Percentiles rank a stretch among this genome's conserved stretches.
Evolutionary conservation across 2,797 vertebrate genomes (phyloP).

Genomic region (Jordanella pulchra): DNA sequence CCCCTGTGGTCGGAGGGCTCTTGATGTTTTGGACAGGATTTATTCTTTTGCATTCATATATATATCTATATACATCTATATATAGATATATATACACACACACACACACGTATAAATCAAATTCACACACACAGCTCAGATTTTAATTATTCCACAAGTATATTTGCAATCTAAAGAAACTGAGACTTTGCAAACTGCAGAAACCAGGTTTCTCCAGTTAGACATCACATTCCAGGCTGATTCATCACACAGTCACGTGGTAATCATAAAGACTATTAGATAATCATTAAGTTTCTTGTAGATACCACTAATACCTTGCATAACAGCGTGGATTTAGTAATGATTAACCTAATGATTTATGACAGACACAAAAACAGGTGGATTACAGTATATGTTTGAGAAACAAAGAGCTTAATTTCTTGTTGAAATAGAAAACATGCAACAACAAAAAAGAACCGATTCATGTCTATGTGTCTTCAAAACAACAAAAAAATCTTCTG

Average conservation of each 20-base stretch:
- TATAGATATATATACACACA: too few species aligned
- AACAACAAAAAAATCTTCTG: neutral
- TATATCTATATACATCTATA: too few species aligned
- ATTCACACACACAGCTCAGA: neutral
- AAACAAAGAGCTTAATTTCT: neutral
- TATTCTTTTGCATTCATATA: neutral
- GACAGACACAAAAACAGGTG: constrained; percentile 6
- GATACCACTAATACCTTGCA: neutral
- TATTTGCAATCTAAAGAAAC: constrained; percentile 1
- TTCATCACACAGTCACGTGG: neutral
- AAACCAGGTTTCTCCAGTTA: neutral
- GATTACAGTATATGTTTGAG: constrained; percentile 25
- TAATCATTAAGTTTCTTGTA: neutral
- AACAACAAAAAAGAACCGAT: neutral
- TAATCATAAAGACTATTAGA: constrained; percentile 6
- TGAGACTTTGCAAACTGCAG: neutral
- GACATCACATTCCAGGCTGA: neutral
- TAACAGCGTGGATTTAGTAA: constrained; percentile 1
- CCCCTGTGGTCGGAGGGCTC: too few species aligned
- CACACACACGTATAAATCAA: too few species aligned
- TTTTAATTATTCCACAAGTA: neutral
- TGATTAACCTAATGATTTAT: constrained; percentile 2
- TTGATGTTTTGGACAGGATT: neutral
- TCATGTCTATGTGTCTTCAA: neutral
- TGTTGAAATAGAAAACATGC: neutral